Percentiles rank a stretch among this genome's conserved stretches.
These are phyloP conservation scores for Drosophila sucinea DNA, from an alignment of 1,140 invertebrate species.

Conservation along the genomic window DNA sequence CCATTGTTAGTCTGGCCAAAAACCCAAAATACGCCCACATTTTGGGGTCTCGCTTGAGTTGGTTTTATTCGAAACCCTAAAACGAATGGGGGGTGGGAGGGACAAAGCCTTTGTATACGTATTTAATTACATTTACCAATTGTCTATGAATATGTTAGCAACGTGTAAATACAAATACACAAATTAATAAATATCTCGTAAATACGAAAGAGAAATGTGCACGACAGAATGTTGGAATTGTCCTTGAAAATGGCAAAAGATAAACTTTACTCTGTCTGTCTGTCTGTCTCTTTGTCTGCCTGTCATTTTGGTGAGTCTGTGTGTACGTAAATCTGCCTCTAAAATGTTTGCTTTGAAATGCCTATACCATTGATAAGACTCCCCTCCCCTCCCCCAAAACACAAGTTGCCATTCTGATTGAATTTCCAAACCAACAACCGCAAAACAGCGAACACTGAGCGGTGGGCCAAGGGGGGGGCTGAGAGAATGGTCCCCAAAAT, in stretches of 20 bases:
- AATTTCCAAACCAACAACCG: slow-evolving; percentile 60
- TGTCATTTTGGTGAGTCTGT: slow-evolving; percentile 11
- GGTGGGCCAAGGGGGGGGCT: neutral
- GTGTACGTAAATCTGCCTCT: slow-evolving; percentile 61
- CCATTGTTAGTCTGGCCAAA: slow-evolving; percentile 3
- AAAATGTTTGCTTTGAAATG: slow-evolving; percentile 80
- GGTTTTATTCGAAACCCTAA: slow-evolving; percentile 12
- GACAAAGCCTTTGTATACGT: slow-evolving; percentile 70
- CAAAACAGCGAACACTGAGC: slow-evolving; percentile 30
- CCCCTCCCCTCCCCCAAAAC: neutral
- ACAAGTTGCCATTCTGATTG: slow-evolving; percentile 59
- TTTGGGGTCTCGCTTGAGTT: slow-evolving; percentile 14
- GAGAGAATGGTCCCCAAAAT: slow-evolving; percentile 28
- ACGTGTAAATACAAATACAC: slow-evolving; percentile 71
- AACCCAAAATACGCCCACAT: slow-evolving; percentile 11
- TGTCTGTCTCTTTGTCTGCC: slow-evolving; percentile 17
- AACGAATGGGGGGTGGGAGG: slow-evolving; percentile 15
- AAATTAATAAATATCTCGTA: slow-evolving; percentile 76
- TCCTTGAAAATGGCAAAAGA: slow-evolving; percentile 71
- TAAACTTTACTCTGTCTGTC: slow-evolving; percentile 61
- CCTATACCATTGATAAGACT: slow-evolving; percentile 73
- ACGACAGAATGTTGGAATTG: slow-evolving; percentile 45
- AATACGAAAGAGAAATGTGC: slow-evolving; percentile 31
- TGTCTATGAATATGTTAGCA: slow-evolving; percentile 82
- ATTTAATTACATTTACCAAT: slow-evolving; percentile 82